Evolutionary conservation across 2,888 invertebrate genomes (phyloP).

Genomic region (Alcis repandata): DNA sequence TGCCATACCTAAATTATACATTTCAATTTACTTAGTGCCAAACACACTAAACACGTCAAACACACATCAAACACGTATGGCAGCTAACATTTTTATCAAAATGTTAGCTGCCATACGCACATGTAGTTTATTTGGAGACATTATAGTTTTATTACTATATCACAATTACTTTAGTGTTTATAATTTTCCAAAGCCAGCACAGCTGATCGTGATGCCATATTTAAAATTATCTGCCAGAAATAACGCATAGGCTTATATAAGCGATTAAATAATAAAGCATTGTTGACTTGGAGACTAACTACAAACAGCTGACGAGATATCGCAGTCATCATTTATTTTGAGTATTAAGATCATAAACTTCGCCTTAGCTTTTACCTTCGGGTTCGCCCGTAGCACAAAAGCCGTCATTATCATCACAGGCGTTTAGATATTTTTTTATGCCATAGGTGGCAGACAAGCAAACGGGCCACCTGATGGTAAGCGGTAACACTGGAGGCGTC

Average conservation of each 20-base stretch:
- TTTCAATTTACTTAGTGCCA: too few species aligned
- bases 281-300: constrained; percentile 10
- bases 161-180: constrained; percentile 4
- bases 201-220: constrained; percentile 4
- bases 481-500: too few species aligned
- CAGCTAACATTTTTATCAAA: too few species aligned
- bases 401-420: too few species aligned
- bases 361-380: neutral
- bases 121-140: neutral
- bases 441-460: too few species aligned
- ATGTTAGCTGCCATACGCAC: too few species aligned
- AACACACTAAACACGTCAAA: too few species aligned
- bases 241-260: constrained; percentile 2
- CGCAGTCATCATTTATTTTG: neutral
- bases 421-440: too few species aligned
- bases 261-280: constrained; percentile 6
- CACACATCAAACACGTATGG: too few species aligned
- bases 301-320: neutral
- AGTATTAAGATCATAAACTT: too few species aligned
- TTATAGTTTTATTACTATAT: neutral
- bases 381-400: neutral
- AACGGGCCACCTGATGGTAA: too few species aligned
- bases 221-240: constrained; percentile 4
- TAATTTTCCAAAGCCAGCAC: neutral
- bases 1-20: too few species aligned